These are phyloP conservation scores for Epinephelus fuscoguttatus DNA, from an alignment of 2,113 vertebrate genomes.

Conservation along the genomic window DNA sequence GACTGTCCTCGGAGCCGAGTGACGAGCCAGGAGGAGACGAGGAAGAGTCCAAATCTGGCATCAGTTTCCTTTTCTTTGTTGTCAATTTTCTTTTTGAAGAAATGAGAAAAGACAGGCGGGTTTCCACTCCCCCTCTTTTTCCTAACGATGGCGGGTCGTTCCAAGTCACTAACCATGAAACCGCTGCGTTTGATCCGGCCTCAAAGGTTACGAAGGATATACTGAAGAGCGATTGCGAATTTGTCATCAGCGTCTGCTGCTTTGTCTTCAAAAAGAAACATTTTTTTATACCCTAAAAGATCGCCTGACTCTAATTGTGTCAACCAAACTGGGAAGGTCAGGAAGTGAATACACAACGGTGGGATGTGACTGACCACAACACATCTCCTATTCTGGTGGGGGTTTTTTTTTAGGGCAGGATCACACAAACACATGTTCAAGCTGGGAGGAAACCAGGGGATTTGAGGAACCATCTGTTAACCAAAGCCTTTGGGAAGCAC, in stretches of 20 bases:
- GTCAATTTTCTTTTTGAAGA: constrained; percentile 28
- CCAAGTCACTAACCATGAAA: constrained; percentile 40
- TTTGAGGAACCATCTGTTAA: constrained; percentile 87
- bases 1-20: constrained; percentile 4
- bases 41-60: constrained; percentile 46
- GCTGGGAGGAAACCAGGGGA: constrained; percentile 81
- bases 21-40: not conserved
- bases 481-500: constrained; percentile 81
- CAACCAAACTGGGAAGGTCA: not conserved
- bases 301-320: not conserved
- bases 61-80: constrained; percentile 52
- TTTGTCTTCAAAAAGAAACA: not conserved
- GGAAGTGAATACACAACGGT: not conserved
- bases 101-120: constrained; percentile 23
- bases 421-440: constrained; percentile 81
- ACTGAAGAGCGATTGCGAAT: not conserved
- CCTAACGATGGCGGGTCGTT: not conserved
- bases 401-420: constrained; percentile 72
- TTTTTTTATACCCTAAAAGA: not conserved
- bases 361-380: constrained; percentile 34
- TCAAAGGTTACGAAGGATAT: constrained; percentile 8
- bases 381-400: constrained; percentile 20
- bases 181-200: constrained; percentile 12
- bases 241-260: not conserved
- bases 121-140: not conserved